Percentiles rank a stretch among this genome's conserved stretches.
phyloP scores from a whole-genome alignment of 2,888 invertebrate genomes.

The Pasiphila rectangulata region DNA sequence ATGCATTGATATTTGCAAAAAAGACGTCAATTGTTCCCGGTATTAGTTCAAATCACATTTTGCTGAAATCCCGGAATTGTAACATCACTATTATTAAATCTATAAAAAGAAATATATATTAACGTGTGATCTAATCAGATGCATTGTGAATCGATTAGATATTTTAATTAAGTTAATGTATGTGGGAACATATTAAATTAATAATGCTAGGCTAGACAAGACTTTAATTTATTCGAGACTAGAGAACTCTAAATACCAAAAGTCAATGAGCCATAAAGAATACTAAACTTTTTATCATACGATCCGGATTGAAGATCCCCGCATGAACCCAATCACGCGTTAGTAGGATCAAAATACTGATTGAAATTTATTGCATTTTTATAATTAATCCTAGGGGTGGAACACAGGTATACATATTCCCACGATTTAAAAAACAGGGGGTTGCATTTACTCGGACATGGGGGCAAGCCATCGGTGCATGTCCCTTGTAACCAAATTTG shows the following conservation, averaged over 20 bases:
- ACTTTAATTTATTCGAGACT: conserved; percentile 1
- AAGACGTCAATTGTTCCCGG: neutral
- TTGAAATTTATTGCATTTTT: conserved; percentile 74
- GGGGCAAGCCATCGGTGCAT: conserved; percentile 60
- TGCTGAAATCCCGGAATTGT: conserved; percentile 3
- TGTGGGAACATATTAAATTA: no score
- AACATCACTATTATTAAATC: conserved; percentile 3
- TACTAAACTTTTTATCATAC: conserved; percentile 2
- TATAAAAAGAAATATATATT: no score
- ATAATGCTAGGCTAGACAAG: neutral
- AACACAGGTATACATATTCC: conserved; percentile 66
- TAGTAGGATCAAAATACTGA: conserved; percentile 68
- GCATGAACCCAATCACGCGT: conserved; percentile 59
- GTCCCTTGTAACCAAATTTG: conserved; percentile 35
- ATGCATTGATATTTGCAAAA: conserved; percentile 9
- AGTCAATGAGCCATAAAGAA: conserved; percentile 19
- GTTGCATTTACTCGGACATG: conserved; percentile 60
- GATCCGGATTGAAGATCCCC: conserved; percentile 13
- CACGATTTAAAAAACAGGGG: conserved; percentile 65
- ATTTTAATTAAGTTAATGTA: no score
- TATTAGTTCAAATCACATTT: conserved; percentile 3
- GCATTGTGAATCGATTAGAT: no score
- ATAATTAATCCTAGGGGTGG: conserved; percentile 61
- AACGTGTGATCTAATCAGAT: no score
- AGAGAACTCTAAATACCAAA: neutral